Conservation (phyloP, 2,797 vertebrate genomes). For the Crenichthys baileyi region DNA sequence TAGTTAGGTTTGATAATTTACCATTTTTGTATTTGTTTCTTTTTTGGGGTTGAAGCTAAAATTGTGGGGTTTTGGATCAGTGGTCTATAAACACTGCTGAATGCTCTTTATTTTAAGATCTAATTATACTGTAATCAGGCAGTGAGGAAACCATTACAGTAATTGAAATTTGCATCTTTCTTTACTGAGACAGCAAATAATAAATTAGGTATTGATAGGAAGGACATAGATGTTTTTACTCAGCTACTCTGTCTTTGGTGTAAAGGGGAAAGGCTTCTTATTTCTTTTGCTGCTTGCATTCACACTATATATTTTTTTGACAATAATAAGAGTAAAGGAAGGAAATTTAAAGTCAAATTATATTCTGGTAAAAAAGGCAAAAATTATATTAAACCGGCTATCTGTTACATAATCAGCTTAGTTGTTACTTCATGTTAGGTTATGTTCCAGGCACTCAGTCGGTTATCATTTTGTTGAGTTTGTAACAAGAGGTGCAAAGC, state of each 20-base stretch:
- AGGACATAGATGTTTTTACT: conserved; percentile 34
- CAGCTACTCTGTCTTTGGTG: conserved; percentile 29
- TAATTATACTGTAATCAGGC: conserved; percentile 44
- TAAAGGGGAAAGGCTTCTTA: conserved; percentile 13
- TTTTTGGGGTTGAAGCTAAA: neutral
- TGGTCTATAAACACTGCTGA: conserved; percentile 45
- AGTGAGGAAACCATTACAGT: conserved; percentile 45
- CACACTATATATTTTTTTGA: neutral
- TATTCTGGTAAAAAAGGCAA: neutral
- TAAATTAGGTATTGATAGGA: conserved; percentile 65
- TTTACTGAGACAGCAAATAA: conserved; percentile 63
- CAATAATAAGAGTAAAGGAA: neutral
- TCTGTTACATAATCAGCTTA: neutral
- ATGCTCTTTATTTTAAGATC: conserved; percentile 31
- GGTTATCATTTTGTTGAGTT: neutral
- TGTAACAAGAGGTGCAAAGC: neutral
- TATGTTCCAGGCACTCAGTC: neutral
- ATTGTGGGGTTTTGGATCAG: conserved; percentile 23
- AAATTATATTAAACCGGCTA: neutral
- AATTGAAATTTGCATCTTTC: conserved; percentile 51
- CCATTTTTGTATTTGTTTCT: neutral
- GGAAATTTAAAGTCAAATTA: neutral
- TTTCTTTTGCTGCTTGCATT: neutral
- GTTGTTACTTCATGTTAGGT: neutral
- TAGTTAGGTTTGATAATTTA: neutral